phyloP scores from a whole-genome alignment of 1,140 invertebrate genomes.

The Ylistrum balloti region DNA sequence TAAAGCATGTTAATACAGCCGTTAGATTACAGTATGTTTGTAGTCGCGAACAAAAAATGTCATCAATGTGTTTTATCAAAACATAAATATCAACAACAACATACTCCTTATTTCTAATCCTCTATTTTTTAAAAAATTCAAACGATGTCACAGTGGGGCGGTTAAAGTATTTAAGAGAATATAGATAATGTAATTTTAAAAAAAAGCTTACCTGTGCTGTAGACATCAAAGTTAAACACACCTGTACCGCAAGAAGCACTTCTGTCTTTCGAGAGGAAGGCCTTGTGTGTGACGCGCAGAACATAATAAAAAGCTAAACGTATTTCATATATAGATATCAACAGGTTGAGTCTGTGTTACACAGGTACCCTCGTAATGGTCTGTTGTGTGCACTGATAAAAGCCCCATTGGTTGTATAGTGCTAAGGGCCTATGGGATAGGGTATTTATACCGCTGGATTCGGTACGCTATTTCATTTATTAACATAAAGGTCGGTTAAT shows the following conservation, averaged over 20 bases:
- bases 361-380: not conserved
- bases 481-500: constrained; percentile 13
- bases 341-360: not conserved
- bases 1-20: too few relatives aligned
- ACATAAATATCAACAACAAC: too few relatives aligned
- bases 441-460: not conserved
- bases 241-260: not conserved
- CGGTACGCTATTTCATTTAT: constrained; percentile 13
- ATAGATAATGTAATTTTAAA: not conserved
- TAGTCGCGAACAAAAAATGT: too few relatives aligned
- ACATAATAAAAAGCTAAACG: not conserved
- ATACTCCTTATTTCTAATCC: too few relatives aligned
- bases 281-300: not conserved
- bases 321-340: constrained; percentile 13
- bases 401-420: not conserved
- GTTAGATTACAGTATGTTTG: too few relatives aligned
- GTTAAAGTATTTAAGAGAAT: not conserved
- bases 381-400: not conserved
- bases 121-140: not conserved
- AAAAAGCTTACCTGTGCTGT: not conserved
- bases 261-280: not conserved
- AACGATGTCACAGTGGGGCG: not conserved
- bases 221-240: constrained; percentile 27
- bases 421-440: constrained; percentile 10
- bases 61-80: too few relatives aligned